Evolutionary conservation across 2,113 vertebrate genomes (phyloP), one percentile per base, ranked within the genome.

Genomic region (Anser brachyrhynchus): DNA sequence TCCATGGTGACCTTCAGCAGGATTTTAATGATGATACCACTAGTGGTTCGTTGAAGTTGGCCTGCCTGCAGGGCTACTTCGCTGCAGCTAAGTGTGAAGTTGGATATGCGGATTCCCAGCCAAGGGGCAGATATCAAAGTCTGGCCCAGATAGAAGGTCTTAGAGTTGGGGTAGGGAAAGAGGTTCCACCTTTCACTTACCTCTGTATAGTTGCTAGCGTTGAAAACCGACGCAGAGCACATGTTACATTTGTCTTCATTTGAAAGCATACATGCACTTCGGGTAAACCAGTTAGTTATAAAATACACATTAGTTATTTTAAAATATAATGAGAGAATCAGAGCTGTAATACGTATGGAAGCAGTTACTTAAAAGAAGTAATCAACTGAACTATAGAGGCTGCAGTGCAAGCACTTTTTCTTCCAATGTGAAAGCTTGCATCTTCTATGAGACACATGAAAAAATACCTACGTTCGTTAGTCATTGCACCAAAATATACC

Each of bases 11-110:
- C 99, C 98, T 98, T 94, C 97, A 98, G 98, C 98, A 98, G 98
- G 98, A 98, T 98, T 98, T 98, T 99, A 99, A 99, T 99, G 99
- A 99, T 98, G 98, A 98, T 98, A 98, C 98, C 97, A 97, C 98
- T 98, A 97, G 98, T 99, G 98, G 98, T 98, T 98, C 92, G 98
- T 98, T 98, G 98, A 97, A 98, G 98, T 98, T 98, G 97, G 98
- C 98, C 98, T 98, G 97, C 99, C 98, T 98, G 98, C 98, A 97
- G 98, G 98, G 98, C 97, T 98, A 97, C 98, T 98, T 97, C 96
- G 62, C 98, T 97, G 95, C 98, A 97, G 98, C 98, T 97, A 97
- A 98, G 98, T 98, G 98, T 98, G 98, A 98, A 98, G 97, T 97
- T 95, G 98, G 98, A 93, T 96, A 95, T 78, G 88, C 33, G 93